Percentiles rank a stretch among this genome's conserved stretches.
phyloP scores from a whole-genome alignment of 2,113 vertebrate genomes.

The Forbesichthys papilliferus region DNA sequence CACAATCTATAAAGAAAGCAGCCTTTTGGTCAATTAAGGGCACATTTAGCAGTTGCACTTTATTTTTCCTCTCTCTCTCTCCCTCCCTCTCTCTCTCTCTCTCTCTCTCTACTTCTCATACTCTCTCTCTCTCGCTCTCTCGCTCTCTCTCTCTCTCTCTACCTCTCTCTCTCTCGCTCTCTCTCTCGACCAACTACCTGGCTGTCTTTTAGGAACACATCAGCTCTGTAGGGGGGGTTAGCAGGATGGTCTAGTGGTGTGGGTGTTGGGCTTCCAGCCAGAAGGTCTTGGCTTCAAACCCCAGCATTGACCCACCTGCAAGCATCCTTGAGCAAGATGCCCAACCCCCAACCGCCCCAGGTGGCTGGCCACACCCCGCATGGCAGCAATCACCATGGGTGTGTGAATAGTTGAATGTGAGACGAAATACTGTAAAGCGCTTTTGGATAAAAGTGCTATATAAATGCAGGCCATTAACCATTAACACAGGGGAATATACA shows the following conservation, averaged over 20 bases:
- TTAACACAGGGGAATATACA: slow-evolving; percentile 40
- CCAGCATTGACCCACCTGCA: no score
- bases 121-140: neutral
- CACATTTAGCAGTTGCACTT: neutral
- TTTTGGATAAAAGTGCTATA: no score
- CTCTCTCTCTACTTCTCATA: neutral
- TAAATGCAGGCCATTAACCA: no score
- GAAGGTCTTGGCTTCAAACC: no score
- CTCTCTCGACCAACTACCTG: neutral
- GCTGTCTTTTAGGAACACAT: neutral
- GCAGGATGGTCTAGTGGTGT: no score
- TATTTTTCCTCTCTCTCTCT: slow-evolving; percentile 14
- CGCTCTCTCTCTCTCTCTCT: slow-evolving; percentile 9
- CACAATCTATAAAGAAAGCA: neutral
- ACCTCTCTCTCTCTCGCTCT: slow-evolving; percentile 18
- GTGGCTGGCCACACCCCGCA: neutral
- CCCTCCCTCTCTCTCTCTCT: slow-evolving; percentile 2
- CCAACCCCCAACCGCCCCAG: no score
- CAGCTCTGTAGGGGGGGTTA: no score
- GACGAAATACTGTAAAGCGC: no score
- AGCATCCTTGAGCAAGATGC: no score
- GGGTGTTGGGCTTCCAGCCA: no score
- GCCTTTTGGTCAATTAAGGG: slow-evolving; percentile 7
- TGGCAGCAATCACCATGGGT: no score
- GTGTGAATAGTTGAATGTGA: no score